Evolutionary conservation across 2,113 vertebrate genomes (phyloP).

Genomic region (Xenopus borealis): DNA sequence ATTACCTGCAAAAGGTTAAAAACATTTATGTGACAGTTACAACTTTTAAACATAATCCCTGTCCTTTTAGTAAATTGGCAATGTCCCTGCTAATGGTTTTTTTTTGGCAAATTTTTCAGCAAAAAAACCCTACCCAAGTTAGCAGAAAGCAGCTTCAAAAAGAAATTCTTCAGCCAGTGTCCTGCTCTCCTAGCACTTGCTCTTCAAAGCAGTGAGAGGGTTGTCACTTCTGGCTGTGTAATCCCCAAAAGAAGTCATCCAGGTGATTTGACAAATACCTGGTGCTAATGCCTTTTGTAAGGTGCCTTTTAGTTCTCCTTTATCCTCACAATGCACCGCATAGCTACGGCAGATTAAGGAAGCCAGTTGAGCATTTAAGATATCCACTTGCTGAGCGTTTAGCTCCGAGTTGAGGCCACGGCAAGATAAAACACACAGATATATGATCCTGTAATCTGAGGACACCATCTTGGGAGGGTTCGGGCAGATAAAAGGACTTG

Average conservation of each 20-base stretch:
- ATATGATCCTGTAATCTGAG: slow-evolving; percentile 31
- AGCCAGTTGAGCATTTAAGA: slow-evolving; percentile 18
- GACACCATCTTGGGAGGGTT: not conserved
- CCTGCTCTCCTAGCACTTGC: too few relatives aligned
- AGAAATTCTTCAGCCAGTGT: too few relatives aligned
- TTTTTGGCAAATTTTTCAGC: too few relatives aligned
- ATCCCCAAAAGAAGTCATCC: slow-evolving; percentile 22
- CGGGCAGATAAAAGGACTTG: not conserved
- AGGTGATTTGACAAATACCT: slow-evolving; percentile 45
- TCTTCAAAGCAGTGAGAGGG: slow-evolving; percentile 35
- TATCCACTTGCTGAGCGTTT: slow-evolving; percentile 13
- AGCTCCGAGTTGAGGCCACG: slow-evolving; percentile 9
- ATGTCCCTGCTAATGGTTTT: too few relatives aligned
- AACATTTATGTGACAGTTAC: too few relatives aligned
- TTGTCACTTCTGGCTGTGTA: slow-evolving; percentile 37
- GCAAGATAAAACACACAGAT: slow-evolving; percentile 29
- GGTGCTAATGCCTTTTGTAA: slow-evolving; percentile 32
- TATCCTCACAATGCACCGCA: slow-evolving; percentile 24
- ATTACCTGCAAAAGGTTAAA: too few relatives aligned
- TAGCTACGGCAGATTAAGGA: slow-evolving; percentile 39
- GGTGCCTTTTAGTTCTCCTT: slow-evolving; percentile 1
- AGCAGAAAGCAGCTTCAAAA: too few relatives aligned
- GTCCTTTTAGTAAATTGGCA: too few relatives aligned
- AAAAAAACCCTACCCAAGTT: too few relatives aligned
- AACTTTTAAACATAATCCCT: too few relatives aligned